Evolutionary conservation across 2,113 vertebrate species (phyloP), one percentile per base, ranked within the genome.

Genomic region (Lophotis ruficrista): DNA sequence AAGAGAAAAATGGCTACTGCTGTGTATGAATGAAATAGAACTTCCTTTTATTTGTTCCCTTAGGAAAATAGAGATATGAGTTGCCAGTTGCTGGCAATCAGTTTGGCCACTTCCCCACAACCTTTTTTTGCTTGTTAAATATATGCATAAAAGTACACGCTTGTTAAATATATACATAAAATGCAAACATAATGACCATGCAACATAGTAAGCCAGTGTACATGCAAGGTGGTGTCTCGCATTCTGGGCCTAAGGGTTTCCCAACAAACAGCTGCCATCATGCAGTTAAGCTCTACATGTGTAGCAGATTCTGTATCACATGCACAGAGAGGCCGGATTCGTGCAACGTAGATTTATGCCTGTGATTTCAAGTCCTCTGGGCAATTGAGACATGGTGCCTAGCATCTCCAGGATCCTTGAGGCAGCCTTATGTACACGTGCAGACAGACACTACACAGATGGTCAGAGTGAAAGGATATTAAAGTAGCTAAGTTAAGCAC

Each of bases 381-480:
- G 69, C 62, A 60, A 48, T 18, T 60, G 93, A 71, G 89, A 64
- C 7, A 2, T 16, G 69, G 57, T 94, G 69, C 73, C 61, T 76
- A 45, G 56, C 81, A 53, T 79, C 77, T 84, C 61, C 61, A 45
- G 57, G 61, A 72, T 89, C 73, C 60, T 61, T 30, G 31, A 64
- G 57, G 61, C 1, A 1, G 81, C 87, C 43, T 5, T 78, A 48
- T 4, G 0, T 82, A 38, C 87, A 68, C 0, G 10, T 97, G 87
- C 77, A 71, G 68, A 27, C 89, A 95, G 87, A 94, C 53, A 61
- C 73, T 45, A 13, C 57, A 27, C 84, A 94, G 94, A 96, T 93
- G 94, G 83, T 93, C 50, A 35, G 60, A 94, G 48, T 12, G 77
- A 84, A 82, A 95, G 87, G 87, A 93, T 96, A 95, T 87, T 91